These are phyloP conservation scores for Lampris incognitus DNA, from an alignment of 2,113 vertebrate genomes.

Conservation along the genomic window DNA sequence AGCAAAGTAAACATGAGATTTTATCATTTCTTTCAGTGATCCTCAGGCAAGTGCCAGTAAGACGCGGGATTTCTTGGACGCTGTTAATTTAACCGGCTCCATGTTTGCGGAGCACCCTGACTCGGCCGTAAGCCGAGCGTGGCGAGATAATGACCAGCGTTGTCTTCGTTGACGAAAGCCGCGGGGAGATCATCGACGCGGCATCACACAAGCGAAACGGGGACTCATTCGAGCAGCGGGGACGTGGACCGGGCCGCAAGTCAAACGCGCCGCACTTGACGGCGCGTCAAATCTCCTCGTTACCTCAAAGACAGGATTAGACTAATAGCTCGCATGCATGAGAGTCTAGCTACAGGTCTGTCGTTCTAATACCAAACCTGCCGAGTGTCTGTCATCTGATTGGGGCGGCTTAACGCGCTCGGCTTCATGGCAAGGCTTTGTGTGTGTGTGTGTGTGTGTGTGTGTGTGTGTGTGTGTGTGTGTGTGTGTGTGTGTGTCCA, in stretches of 20 bases:
- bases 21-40: not conserved
- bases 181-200: constrained; percentile 15
- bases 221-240: constrained; percentile 28
- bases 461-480: constrained; percentile 8
- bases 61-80: not conserved
- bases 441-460: constrained; percentile 34
- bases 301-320: constrained; percentile 43
- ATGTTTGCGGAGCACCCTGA: not conserved
- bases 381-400: constrained; percentile 50
- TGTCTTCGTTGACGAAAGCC: constrained; percentile 18
- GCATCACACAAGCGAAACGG: constrained; percentile 21
- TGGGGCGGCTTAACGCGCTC: constrained; percentile 46
- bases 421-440: constrained; percentile 3
- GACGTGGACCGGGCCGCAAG: constrained; percentile 6
- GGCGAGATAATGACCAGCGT: constrained; percentile 5
- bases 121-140: not conserved
- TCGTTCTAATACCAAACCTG: constrained; percentile 35
- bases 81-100: not conserved
- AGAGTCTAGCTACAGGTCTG: constrained; percentile 42
- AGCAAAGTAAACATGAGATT: constrained; percentile 1
- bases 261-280: constrained; percentile 12
- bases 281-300: constrained; percentile 33
- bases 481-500: not conserved
- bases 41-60: not conserved
- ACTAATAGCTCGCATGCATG: constrained; percentile 36